Percentiles rank a stretch among this genome's conserved stretches.
Evolutionary conservation across 2,888 invertebrate genomes (phyloP).

Genomic region (Trissolcus brochymenae): DNA sequence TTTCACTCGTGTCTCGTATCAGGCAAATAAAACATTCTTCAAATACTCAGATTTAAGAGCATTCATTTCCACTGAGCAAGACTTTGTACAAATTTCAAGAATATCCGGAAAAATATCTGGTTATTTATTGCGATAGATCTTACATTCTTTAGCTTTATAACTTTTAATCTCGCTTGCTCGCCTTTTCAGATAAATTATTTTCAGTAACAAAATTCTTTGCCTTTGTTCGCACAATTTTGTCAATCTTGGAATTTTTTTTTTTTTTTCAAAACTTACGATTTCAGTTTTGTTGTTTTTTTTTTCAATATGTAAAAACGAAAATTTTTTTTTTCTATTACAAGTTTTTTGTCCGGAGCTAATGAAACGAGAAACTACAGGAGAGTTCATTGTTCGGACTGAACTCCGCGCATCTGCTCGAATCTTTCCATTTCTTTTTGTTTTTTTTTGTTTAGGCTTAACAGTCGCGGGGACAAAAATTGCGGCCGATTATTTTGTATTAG

Average conservation of each 20-base stretch:
- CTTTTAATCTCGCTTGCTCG: conserved; percentile 21
- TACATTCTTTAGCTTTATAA: conserved; percentile 16
- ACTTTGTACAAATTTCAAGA: conserved; percentile 42
- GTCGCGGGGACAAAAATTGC: conserved; percentile 32
- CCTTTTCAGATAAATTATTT: background rate
- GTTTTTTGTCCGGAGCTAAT: conserved; percentile 17
- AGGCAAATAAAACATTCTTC: conserved; percentile 51
- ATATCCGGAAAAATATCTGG: conserved; percentile 19
- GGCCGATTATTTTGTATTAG: conserved; percentile 58
- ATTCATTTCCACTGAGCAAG: conserved; percentile 17
- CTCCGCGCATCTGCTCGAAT: conserved; percentile 11
- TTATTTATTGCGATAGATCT: conserved; percentile 20
- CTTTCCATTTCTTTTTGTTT: conserved; percentile 9
- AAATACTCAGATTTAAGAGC: conserved; percentile 47
- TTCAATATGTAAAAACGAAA: conserved; percentile 15
- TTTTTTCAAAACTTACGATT: no score
- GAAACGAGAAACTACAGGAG: conserved; percentile 30
- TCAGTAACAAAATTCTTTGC: no score
- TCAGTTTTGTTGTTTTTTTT: no score
- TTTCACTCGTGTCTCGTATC: conserved; percentile 31
- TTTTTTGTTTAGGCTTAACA: conserved; percentile 22
- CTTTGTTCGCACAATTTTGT: no score
- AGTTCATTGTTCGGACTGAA: conserved; percentile 40
- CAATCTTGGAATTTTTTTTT: no score
- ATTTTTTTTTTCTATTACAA: conserved; percentile 9